These are phyloP conservation scores for Taeniopygia guttata DNA, from an alignment of 2,797 vertebrate genomes.

Conservation along the genomic window DNA sequence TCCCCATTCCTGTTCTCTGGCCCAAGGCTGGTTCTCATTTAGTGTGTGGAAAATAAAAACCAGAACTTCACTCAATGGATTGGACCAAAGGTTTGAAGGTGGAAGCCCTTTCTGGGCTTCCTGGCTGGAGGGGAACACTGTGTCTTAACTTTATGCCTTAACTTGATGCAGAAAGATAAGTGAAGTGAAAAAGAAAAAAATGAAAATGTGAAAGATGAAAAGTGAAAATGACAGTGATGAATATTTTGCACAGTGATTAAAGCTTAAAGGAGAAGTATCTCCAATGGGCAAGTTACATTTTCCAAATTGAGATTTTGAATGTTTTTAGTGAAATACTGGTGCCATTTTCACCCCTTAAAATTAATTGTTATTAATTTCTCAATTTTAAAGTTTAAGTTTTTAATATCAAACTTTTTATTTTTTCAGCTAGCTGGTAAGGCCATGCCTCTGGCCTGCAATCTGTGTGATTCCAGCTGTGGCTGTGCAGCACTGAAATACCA, in stretches of 20 bases:
- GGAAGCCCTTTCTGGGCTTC: not conserved
- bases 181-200: not conserved
- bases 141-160: not conserved
- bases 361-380: not conserved
- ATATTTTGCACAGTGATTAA: not conserved
- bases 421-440: not conserved
- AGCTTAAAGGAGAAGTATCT: not conserved
- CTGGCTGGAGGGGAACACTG: rapidly evolving
- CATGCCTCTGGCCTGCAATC: not conserved
- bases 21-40: not conserved
- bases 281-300: not conserved
- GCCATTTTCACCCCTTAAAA: not conserved
- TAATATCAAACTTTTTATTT: rapidly evolving
- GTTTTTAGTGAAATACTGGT: not conserved
- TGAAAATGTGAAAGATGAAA: not conserved
- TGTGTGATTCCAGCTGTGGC: not conserved
- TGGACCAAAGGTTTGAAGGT: not conserved
- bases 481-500: not conserved
- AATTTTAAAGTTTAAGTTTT: not conserved
- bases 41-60: not conserved
- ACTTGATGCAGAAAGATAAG: not conserved
- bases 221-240: not conserved
- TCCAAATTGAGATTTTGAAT: not conserved
- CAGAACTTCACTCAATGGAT: not conserved
- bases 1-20: not conserved